Percentiles rank a stretch among this genome's conserved stretches.
These are phyloP conservation scores for Heliconius hermathena DNA, from an alignment of 1,140 invertebrate species.

Conservation along the genomic window DNA sequence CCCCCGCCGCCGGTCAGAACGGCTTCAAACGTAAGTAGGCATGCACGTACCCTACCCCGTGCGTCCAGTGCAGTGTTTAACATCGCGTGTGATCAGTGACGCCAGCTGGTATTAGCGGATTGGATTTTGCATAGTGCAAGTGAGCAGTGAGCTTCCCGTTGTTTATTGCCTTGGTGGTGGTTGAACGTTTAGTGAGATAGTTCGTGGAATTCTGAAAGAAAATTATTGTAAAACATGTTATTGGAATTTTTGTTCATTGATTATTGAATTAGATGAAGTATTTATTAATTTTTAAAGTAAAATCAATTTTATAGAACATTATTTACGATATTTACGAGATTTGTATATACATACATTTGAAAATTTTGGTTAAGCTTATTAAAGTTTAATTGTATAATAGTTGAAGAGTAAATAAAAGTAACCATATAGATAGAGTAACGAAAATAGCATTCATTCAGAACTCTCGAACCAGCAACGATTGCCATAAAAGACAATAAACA, in stretches of 20 bases:
- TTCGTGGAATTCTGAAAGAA: constrained; percentile 20
- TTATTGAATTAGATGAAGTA: background rate
- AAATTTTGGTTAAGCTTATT: background rate
- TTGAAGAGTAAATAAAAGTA: constrained; percentile 1
- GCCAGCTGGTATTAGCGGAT: constrained; percentile 62
- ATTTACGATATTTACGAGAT: background rate
- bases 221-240: background rate
- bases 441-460: constrained; percentile 39
- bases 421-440: constrained; percentile 8
- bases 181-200: constrained; percentile 42
- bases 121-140: constrained; percentile 65
- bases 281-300: background rate
- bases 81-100: constrained; percentile 56
- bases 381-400: background rate
- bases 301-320: background rate
- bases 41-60: constrained; percentile 59
- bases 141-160: constrained; percentile 60
- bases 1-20: constrained; percentile 90
- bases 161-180: constrained; percentile 66
- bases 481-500: constrained; percentile 79
- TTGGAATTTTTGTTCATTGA: background rate
- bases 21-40: constrained; percentile 90
- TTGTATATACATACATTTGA: background rate
- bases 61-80: constrained; percentile 56
- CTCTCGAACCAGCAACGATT: constrained; percentile 63